Conservation (phyloP, 1,140 invertebrate species). For the Copidosoma floridanum region DNA sequence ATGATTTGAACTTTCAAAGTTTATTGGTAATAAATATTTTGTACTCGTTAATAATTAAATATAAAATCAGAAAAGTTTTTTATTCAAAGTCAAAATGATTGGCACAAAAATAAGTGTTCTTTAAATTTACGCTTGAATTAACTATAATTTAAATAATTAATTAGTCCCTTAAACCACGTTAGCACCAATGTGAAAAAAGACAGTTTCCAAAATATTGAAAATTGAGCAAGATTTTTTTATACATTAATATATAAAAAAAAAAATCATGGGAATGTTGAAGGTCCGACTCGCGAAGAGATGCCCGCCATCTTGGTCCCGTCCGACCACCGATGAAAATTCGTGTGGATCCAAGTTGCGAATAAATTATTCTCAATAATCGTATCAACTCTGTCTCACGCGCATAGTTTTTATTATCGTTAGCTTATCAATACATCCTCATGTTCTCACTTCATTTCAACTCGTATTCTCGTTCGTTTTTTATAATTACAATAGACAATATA, state of each 20-base stretch:
- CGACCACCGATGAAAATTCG: conserved; percentile 46
- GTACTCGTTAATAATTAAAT: too few species aligned
- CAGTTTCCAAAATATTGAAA: too few species aligned
- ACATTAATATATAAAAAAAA: conserved; percentile 12
- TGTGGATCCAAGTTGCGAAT: conserved; percentile 42
- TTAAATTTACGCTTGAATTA: too few species aligned
- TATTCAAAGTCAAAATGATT: not conserved
- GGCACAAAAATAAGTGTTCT: conserved; percentile 14
- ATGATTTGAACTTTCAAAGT: too few species aligned
- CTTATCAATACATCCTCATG: too few species aligned
- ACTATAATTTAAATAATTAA: too few species aligned
- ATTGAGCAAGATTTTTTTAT: too few species aligned
- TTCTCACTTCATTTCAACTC: too few species aligned
- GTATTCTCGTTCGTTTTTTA: conserved; percentile 21
- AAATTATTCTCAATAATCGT: conserved; percentile 21
- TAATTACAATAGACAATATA: conserved; percentile 49
- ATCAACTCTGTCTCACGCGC: conserved; percentile 35
- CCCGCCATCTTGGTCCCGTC: conserved; percentile 53
- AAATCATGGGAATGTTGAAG: conserved; percentile 45
- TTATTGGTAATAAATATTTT: too few species aligned
- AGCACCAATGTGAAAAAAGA: too few species aligned
- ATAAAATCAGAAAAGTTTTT: not conserved
- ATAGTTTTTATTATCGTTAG: not conserved
- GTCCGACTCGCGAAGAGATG: conserved; percentile 41
- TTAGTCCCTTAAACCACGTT: not conserved